A percentile compares a stretch with the other conserved stretches of the same genome.
Conservation (phyloP, 2,797 vertebrate species). For the Avahi laniger region DNA sequence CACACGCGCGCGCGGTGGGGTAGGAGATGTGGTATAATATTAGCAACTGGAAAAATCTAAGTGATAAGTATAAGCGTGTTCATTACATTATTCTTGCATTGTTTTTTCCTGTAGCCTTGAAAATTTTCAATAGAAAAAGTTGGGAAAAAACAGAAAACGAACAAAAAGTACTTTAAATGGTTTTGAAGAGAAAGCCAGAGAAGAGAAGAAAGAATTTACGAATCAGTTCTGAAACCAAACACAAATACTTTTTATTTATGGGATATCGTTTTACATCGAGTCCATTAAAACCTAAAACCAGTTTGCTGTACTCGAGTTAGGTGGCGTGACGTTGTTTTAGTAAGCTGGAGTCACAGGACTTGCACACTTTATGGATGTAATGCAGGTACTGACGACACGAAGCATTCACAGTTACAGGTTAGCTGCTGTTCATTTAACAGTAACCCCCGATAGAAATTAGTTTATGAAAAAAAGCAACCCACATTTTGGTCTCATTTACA, state of each 20-base stretch:
- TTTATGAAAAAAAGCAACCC: conserved; percentile 68
- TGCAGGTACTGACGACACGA: conserved; percentile 75
- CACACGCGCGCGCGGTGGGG: background rate
- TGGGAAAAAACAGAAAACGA: background rate
- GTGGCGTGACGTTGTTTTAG: conserved; percentile 75
- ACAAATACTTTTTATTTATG: conserved; percentile 87
- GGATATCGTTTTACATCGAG: conserved; percentile 83
- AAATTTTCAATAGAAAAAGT: conserved; percentile 17
- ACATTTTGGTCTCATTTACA: conserved; percentile 81
- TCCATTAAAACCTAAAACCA: conserved; percentile 82
- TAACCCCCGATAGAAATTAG: conserved; percentile 66
- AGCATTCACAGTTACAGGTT: conserved; percentile 82
- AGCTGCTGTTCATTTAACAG: conserved; percentile 75
- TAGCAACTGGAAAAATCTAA: background rate
- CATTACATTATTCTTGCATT: background rate
- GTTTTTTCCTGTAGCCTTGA: background rate
- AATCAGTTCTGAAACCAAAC: conserved; percentile 82
- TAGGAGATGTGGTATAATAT: background rate
- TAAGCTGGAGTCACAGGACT: conserved; percentile 77
- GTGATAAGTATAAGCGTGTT: background rate
- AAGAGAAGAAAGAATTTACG: conserved; percentile 77
- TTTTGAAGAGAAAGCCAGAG: background rate
- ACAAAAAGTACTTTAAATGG: background rate
- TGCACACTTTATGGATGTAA: conserved; percentile 75
- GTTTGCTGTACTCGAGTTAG: conserved; percentile 72